phyloP scores from a whole-genome alignment of 2,888 invertebrate genomes.

The Resseliella maxima region DNA sequence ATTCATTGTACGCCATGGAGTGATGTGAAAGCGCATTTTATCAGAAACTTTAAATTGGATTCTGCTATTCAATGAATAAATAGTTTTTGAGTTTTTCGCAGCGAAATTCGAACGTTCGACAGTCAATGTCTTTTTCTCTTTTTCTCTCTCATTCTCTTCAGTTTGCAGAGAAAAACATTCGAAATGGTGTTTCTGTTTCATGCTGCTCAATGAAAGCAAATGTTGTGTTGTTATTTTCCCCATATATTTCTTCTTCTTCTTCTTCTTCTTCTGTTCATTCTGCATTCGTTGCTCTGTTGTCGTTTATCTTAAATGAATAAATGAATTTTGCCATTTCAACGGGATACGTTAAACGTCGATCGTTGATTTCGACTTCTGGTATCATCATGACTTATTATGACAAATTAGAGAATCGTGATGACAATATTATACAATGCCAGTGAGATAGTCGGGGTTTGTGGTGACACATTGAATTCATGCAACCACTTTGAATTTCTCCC shows the following conservation, averaged over 20 bases:
- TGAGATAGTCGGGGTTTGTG: background rate
- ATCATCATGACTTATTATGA: slow-evolving; percentile 13
- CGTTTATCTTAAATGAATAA: background rate
- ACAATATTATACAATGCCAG: background rate
- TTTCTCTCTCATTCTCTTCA: background rate
- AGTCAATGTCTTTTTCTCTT: background rate
- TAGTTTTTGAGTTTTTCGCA: background rate
- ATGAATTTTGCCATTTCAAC: background rate
- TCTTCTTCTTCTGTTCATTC: too few species aligned
- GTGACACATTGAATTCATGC: background rate
- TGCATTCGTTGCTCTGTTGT: background rate
- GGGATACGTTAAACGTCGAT: background rate
- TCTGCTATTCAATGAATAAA: slow-evolving; percentile 28
- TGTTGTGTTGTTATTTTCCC: too few species aligned
- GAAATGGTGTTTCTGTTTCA: too few species aligned
- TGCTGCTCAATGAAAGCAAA: too few species aligned
- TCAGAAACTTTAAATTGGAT: slow-evolving; percentile 24
- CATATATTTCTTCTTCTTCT: too few species aligned
- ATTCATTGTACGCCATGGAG: background rate
- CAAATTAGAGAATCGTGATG: slow-evolving; percentile 38
- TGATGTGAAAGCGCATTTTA: background rate
- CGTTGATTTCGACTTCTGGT: background rate
- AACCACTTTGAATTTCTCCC: background rate
- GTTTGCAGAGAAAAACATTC: too few species aligned
- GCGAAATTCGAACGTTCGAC: slow-evolving; percentile 27